phyloP scores from a whole-genome alignment of 2,888 invertebrate genomes.

The Orgyia antiqua region DNA sequence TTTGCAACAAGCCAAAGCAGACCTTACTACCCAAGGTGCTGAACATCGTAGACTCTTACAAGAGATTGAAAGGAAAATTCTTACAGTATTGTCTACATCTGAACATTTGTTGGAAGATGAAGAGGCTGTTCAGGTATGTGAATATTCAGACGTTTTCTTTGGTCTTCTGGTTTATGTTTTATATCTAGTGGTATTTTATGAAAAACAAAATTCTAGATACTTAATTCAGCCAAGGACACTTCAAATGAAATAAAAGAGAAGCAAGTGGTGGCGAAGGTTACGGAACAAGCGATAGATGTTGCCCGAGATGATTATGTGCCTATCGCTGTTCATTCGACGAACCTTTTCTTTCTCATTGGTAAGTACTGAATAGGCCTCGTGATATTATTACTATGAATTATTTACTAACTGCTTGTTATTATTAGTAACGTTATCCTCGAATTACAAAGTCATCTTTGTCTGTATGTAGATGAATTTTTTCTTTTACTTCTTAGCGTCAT shows the following conservation, averaged over 20 bases:
- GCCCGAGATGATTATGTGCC: conserved; percentile 92
- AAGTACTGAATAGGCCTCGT: too few relatives aligned
- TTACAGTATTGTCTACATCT: conserved; percentile 77
- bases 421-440: too few relatives aligned
- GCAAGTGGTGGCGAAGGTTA: conserved; percentile 92
- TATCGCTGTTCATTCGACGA: conserved; percentile 92
- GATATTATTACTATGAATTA: background rate
- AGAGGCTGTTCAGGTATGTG: conserved; percentile 84
- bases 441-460: too few relatives aligned
- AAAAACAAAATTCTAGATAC: conserved; percentile 78
- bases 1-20: conserved; percentile 92
- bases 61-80: conserved; percentile 94
- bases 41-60: conserved; percentile 89
- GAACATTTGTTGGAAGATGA: conserved; percentile 89
- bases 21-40: conserved; percentile 91
- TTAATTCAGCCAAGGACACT: conserved; percentile 93
- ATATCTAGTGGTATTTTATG: too few relatives aligned
- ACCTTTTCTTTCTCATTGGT: conserved; percentile 94
- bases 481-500: conserved; percentile 83
- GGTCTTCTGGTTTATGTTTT: too few relatives aligned
- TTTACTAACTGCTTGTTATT: too few relatives aligned
- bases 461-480: too few relatives aligned
- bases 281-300: conserved; percentile 92
- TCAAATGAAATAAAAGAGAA: conserved; percentile 95
- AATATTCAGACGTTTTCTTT: background rate